phyloP scores from a whole-genome alignment of 2,113 vertebrate species.

The Neogobius melanostomus region DNA sequence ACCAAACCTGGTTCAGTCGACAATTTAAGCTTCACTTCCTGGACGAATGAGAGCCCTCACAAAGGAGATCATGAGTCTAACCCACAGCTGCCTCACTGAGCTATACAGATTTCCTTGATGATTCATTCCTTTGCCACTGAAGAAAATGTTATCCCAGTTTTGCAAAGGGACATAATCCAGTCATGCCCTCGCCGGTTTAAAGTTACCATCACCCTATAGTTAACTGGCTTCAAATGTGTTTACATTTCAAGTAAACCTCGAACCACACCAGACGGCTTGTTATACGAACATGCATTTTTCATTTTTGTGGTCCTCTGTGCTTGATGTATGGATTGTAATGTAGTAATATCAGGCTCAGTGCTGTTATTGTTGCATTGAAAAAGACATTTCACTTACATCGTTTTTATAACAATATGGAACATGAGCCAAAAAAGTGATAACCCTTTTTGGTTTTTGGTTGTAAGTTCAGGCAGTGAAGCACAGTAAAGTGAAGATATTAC shows the following conservation, averaged over 20 bases:
- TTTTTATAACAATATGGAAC: neutral
- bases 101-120: too few relatives aligned
- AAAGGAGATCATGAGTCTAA: too few relatives aligned
- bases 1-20: too few relatives aligned
- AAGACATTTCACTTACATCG: neutral
- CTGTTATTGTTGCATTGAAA: neutral
- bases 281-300: neutral
- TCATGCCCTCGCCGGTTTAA: neutral
- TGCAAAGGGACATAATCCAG: neutral
- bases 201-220: neutral
- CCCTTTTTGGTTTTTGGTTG: too few relatives aligned
- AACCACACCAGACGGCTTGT: neutral
- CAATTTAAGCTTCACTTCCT: too few relatives aligned
- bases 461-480: too few relatives aligned
- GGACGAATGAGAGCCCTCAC: too few relatives aligned
- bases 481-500: too few relatives aligned
- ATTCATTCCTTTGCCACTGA: too few relatives aligned
- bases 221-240: neutral
- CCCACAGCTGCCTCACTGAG: neutral
- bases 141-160: too few relatives aligned
- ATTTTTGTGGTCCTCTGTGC: neutral
- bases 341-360: neutral
- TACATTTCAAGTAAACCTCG: neutral
- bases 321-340: neutral
- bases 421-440: neutral